A percentile compares a stretch with the other conserved stretches of the same genome.
Evolutionary conservation across 2,113 vertebrate species (phyloP).

Genomic region (Antidorcas marsupialis): DNA sequence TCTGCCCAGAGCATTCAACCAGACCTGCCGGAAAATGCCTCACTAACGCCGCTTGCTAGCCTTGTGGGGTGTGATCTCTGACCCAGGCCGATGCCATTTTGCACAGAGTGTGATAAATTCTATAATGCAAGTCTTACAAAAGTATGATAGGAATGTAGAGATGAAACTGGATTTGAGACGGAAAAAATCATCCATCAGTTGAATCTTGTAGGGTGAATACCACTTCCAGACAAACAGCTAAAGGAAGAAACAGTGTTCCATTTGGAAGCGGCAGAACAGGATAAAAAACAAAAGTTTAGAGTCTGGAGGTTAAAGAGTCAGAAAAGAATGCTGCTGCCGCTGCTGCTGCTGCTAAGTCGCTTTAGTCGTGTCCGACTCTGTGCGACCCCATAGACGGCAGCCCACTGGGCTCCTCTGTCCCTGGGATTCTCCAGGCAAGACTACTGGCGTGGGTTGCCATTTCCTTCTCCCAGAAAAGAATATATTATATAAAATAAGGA

Average conservation of each 20-base stretch:
- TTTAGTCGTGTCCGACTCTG: no score
- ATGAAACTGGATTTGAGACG: background rate
- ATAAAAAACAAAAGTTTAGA: background rate
- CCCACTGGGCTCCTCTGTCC: no score
- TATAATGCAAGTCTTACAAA: background rate
- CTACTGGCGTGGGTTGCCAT: no score
- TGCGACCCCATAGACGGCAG: no score
- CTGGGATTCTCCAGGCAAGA: no score
- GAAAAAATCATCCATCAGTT: background rate
- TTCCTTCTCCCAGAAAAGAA: background rate
- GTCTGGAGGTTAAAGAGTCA: background rate
- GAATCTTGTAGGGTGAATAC: background rate
- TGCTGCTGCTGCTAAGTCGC: no score
- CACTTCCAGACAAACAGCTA: background rate
- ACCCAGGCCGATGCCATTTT: background rate
- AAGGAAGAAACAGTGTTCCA: background rate
- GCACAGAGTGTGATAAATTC: background rate
- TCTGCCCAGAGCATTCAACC: background rate
- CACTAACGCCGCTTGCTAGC: no score
- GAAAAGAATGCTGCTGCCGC: background rate
- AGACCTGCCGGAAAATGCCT: background rate
- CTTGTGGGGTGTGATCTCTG: background rate
- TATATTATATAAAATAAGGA: background rate
- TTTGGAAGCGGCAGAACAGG: background rate
- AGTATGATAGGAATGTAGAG: background rate